Evolutionary conservation across 2,888 invertebrate genomes (phyloP).

Genomic region (Ichneumoninae sp.): DNA sequence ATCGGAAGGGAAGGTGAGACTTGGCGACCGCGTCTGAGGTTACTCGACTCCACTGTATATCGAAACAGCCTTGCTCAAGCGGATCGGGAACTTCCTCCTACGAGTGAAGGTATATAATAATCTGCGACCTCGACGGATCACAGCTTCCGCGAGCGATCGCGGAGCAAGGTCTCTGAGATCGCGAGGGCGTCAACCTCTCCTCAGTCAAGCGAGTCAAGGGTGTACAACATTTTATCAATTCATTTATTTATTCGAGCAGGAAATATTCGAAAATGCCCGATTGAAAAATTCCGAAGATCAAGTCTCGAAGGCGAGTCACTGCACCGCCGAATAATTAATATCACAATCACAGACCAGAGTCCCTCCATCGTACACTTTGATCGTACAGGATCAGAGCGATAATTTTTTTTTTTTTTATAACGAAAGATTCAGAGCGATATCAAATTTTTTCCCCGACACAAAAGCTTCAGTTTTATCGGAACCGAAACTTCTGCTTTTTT

Average conservation of each 20-base stretch:
- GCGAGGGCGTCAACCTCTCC: slow-evolving; percentile 31
- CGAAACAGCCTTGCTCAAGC: slow-evolving; percentile 38
- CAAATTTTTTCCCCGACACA: slow-evolving; percentile 11
- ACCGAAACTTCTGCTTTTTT: slow-evolving; percentile 1
- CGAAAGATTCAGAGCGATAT: slow-evolving; percentile 11
- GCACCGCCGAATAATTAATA: no score
- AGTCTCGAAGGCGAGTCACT: no score
- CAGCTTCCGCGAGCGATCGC: slow-evolving; percentile 26
- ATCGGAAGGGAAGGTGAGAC: slow-evolving; percentile 56
- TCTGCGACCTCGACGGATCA: slow-evolving; percentile 13
- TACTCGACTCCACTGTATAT: slow-evolving; percentile 66
- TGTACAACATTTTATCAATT: slow-evolving; percentile 17
- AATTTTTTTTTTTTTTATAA: slow-evolving; percentile 48
- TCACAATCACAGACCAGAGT: no score
- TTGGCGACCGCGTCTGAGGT: slow-evolving; percentile 70
- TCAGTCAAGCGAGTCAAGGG: slow-evolving; percentile 70
- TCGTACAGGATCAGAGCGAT: slow-evolving; percentile 51
- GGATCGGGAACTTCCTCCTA: slow-evolving; percentile 11
- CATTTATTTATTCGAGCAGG: no score
- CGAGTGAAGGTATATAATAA: slow-evolving; percentile 11
- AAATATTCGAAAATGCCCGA: no score
- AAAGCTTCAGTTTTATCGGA: slow-evolving; percentile 31
- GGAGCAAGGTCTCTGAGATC: not conserved
- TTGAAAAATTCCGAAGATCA: no score
- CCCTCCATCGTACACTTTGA: not conserved